Base-by-base conservation (phyloP, 2,797 vertebrate species). In the Sphaeramia orbicularis region DNA sequence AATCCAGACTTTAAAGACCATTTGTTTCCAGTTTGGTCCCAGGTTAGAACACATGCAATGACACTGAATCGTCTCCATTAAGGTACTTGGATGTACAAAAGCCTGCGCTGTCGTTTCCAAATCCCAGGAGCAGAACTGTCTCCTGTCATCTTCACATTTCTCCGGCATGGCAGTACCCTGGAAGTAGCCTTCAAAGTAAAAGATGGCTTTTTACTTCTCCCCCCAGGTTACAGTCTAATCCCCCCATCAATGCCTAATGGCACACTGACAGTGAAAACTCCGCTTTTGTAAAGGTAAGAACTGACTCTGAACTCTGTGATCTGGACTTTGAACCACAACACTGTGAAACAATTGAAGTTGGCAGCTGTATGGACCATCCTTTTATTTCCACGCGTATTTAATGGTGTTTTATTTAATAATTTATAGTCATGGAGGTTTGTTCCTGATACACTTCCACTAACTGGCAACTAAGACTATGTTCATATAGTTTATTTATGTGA, bases 161-260 rank as follows among this genome's bases (percentile, higher is more conserved):
- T 59, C 69, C 45, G 42, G 18, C 38, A 79, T 78, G 83, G 76
- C 79, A 44, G 78, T 19, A 72, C 50, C 13, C 38, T 74, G 84
- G 85, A 85, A 80, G 80, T 83, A 68, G 75, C 58, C 51, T 80
- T 80, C 72, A 72, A 38, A 81, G 81, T 75, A 68, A 76, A 81
- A 45, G 75, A 88, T 86, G 86, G 74, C 61, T 84, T 51, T 71
- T 59, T 44, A 65, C 71, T 64, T 4, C 49, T 63, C 51, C 38
- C 76, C 51, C 43, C 76, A 49, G 79, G 82, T 70, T 67, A 1
- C 56, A 57, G 71, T 51, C 56, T 53, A 12, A 69, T 43, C 69
- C 78, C 78, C 50, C 24, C 42, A 24, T 56, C 42, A 56, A 3
- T 53, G 66, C 37, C 66, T 86, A 14, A 90, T 81, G 81, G 75